Evolutionary conservation across 2,888 invertebrate genomes (phyloP), one percentile per base, ranked within the genome.

Genomic region (Cheiracanthium punctorium): DNA sequence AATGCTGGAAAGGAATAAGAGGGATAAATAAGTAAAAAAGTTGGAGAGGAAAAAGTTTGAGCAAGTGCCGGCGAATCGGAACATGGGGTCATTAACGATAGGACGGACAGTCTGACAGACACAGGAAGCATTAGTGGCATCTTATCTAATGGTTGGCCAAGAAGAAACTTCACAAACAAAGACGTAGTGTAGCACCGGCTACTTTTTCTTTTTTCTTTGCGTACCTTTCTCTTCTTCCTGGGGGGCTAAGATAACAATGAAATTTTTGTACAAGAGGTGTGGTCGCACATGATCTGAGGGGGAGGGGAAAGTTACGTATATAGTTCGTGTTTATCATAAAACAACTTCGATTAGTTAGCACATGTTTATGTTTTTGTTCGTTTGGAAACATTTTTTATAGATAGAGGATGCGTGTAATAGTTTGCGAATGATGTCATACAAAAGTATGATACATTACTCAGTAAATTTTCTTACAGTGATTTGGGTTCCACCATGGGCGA

Each of bases 41-140:
- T 52, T 58, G 65, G 65, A 65, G 41, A 43, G 77, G 76, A 80
- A 75, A 86, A 86, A 86, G 85, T 80, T 85, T 80, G 85, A 86
- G 85, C 85, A 86, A 86, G 71, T 80, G 70, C 80, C 64, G 74
- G 69, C 74, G 85, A 85, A 80, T 85, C 85, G 85, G 85, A 86
- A 86, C 85, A 86, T 70, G 74, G 75, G 85, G 85, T 86, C 85
- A 86, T 86, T 86, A 86, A 76, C 71, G 52, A 58, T 52, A 52
- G 73, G 75, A 71, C 29, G 20, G 84, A 71, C 48, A 67, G 82
- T 17, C 85, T 79, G 85, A 86, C 85, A 84, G 84, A 84, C 72
- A 29, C 85, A 86, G 85, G 80, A 80, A 86, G 75, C 85, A 86
- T 86, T 86, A 86, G 85, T 65, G 80, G 84, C 79, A 85, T 85